phyloP scores from a whole-genome alignment of 2,797 vertebrate species.

The Gymnoscopelus microlampas region DNA sequence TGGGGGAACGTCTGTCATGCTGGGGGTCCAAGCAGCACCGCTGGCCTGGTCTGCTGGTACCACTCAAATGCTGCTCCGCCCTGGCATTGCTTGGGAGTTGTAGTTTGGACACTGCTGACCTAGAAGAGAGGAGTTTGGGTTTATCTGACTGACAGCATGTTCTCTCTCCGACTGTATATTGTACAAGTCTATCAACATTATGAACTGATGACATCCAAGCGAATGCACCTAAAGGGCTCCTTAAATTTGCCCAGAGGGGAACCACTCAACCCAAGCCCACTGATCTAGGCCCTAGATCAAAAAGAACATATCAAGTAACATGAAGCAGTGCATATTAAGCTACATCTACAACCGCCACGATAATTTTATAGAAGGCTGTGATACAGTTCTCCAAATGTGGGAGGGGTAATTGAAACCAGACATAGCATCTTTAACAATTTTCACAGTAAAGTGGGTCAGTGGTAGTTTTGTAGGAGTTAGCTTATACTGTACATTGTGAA shows the following conservation, averaged over 20 bases:
- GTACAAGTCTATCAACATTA: not conserved
- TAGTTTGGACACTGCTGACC: constrained; percentile 72
- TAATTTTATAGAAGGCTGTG: constrained; percentile 76
- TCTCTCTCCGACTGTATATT: not conserved
- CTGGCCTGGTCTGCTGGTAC: constrained; percentile 4
- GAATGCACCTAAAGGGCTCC: constrained; percentile 20
- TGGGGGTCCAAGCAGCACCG: constrained; percentile 61
- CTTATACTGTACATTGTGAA: constrained; percentile 37
- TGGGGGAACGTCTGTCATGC: constrained; percentile 76
- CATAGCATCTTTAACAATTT: constrained; percentile 67
- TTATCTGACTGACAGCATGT: not conserved
- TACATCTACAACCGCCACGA: constrained; percentile 69
- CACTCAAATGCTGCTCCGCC: constrained; percentile 51
- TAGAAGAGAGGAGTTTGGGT: constrained; percentile 58
- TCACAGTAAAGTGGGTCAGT: constrained; percentile 74
- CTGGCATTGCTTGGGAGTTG: constrained; percentile 50
- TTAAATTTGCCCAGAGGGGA: constrained; percentile 41
- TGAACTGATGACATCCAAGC: constrained; percentile 6
- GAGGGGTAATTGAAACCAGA: constrained; percentile 82
- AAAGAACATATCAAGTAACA: constrained; percentile 68
- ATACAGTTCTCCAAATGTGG: constrained; percentile 68
- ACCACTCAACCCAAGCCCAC: constrained; percentile 45
- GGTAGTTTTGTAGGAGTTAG: constrained; percentile 35
- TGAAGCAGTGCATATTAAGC: constrained; percentile 59
- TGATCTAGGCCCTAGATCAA: constrained; percentile 51